These are phyloP conservation scores for Paramisgurnus dabryanus DNA, from an alignment of 2,113 vertebrate genomes.

Conservation along the genomic window DNA sequence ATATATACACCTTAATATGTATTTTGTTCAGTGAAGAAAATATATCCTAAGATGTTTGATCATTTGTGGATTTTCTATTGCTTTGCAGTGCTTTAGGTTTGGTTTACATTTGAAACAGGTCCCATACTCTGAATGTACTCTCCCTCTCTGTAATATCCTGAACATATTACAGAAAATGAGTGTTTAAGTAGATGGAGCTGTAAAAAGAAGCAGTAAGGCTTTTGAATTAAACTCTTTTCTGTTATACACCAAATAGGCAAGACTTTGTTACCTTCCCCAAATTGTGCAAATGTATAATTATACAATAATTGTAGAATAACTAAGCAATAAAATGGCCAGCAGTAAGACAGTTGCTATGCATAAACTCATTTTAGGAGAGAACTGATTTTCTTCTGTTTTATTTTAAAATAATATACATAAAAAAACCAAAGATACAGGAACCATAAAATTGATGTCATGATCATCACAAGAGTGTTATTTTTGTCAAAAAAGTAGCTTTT, in stretches of 20 bases:
- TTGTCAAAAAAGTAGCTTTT: not conserved
- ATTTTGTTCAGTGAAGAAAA: slow-evolving; percentile 29
- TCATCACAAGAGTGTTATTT: not conserved
- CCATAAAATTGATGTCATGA: slow-evolving; percentile 4
- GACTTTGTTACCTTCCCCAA: slow-evolving; percentile 12
- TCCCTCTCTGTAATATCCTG: slow-evolving; percentile 63
- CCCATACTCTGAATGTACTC: slow-evolving; percentile 69
- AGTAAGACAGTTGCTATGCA: slow-evolving; percentile 37
- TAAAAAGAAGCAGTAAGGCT: slow-evolving; percentile 77
- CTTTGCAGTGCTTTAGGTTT: slow-evolving; percentile 49
- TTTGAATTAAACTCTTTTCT: slow-evolving; percentile 71
- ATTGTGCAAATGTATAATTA: not conserved
- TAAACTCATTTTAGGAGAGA: slow-evolving; percentile 22
- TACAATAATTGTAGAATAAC: slow-evolving; percentile 2
- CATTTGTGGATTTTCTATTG: slow-evolving; percentile 56
- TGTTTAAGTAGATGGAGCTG: slow-evolving; percentile 58
- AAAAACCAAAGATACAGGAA: slow-evolving; percentile 22
- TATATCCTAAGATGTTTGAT: slow-evolving; percentile 43
- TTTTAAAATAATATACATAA: not conserved
- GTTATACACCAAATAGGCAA: slow-evolving; percentile 32
- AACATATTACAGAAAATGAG: slow-evolving; percentile 59
- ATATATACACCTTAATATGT: slow-evolving; percentile 15
- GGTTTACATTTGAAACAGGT: slow-evolving; percentile 80
- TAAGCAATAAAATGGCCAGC: slow-evolving; percentile 54
- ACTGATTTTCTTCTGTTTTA: not conserved